These are phyloP conservation scores for Notodonta ziczac DNA, from an alignment of 2,888 invertebrate genomes.

Conservation along the genomic window DNA sequence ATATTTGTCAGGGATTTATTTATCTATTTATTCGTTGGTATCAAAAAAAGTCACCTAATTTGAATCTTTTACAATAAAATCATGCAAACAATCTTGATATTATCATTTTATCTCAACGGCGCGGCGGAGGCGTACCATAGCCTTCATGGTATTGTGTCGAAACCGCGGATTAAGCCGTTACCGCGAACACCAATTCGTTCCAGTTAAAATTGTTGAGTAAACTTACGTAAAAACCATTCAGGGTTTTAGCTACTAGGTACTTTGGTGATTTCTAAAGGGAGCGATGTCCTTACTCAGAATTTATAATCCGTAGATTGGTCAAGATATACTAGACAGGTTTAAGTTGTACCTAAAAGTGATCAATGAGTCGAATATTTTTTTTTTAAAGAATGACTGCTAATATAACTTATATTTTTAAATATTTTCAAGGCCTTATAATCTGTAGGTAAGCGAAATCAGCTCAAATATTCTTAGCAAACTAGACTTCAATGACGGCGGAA, in stretches of 20 bases:
- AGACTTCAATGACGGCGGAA: neutral
- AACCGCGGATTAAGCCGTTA: constrained; percentile 30
- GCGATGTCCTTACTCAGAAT: no score
- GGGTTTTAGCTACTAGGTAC: constrained; percentile 13
- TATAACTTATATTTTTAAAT: no score
- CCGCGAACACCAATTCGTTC: constrained; percentile 33
- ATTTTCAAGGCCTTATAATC: neutral
- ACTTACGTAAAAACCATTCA: constrained; percentile 15
- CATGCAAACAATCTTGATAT: constrained; percentile 21
- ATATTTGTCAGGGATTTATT: neutral
- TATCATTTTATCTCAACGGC: constrained; percentile 22
- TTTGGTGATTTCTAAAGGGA: neutral
- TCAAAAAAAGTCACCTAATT: constrained; percentile 1
- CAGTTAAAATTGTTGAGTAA: constrained; percentile 21
- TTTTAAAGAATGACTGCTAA: no score
- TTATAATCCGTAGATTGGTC: no score
- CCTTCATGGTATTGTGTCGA: constrained; percentile 29
- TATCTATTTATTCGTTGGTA: neutral
- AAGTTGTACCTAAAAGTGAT: no score
- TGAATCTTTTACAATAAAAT: constrained; percentile 17
- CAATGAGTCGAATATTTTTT: no score
- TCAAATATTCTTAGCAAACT: neutral
- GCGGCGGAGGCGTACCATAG: constrained; percentile 14
- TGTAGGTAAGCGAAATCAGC: neutral
- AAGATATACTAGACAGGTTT: no score